Conservation (phyloP, 2,888 invertebrate species). For the Trypoxylon attenuatum region DNA sequence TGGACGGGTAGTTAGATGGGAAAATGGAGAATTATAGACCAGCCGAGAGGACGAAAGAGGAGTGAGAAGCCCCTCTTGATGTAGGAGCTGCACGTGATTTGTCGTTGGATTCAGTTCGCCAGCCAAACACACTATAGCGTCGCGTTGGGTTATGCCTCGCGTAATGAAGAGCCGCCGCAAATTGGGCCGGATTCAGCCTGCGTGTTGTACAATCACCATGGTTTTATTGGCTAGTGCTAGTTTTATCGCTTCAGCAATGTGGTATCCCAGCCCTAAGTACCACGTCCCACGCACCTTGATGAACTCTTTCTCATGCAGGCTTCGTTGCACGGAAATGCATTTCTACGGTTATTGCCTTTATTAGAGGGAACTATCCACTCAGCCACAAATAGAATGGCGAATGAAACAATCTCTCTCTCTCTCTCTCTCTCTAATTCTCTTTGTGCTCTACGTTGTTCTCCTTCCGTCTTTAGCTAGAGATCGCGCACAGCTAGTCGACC, state of each 20-base stretch:
- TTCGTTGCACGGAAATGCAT: background rate
- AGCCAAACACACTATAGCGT: background rate
- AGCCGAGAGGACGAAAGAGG: background rate
- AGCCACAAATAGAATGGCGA: background rate
- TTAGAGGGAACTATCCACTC: background rate
- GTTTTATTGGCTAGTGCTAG: background rate
- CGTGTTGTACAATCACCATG: background rate
- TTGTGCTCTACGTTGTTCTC: no score
- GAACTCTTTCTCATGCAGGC: slow-evolving; percentile 17
- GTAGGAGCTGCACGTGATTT: background rate
- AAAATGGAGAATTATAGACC: background rate
- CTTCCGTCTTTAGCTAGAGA: no score
- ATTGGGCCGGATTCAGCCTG: background rate
- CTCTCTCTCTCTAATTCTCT: no score
- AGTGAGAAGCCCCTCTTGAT: background rate
- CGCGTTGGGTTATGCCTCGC: background rate
- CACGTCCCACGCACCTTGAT: slow-evolving; percentile 6
- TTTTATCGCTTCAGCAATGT: background rate
- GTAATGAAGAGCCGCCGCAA: slow-evolving; percentile 12
- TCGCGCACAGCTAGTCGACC: no score
- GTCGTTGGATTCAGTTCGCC: background rate
- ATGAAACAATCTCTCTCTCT: no score
- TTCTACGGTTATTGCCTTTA: background rate
- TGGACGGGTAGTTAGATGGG: background rate
- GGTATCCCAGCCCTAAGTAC: background rate